Evolutionary conservation across 1,140 invertebrate species (phyloP), one percentile per base, ranked within the genome.

Genomic region (Araneus ventricosus): DNA sequence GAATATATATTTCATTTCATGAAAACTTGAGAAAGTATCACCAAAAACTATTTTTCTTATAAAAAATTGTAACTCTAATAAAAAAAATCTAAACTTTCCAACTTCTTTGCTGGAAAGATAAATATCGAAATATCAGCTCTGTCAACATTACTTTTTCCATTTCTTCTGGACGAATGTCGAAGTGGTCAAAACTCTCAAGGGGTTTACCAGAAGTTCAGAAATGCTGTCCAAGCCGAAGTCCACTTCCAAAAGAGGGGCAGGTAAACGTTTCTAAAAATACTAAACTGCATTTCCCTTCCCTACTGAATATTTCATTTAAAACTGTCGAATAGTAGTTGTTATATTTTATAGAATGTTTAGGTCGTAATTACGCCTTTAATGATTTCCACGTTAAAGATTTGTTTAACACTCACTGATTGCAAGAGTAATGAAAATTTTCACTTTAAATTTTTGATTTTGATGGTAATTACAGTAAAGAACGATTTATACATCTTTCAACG

Each of bases 111-210:
- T 10, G 17, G 17, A 75, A 75, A 75, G 67, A 75, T 75, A 75
- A 75, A 75, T 30, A 75, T 75, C 67, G 67, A 75, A 75, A 75
- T 75, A 27, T 75, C 30, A 75, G 20, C 34, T 75, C 67, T 14
- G 67, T 75, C 67, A 75, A 75, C 67, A 75, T 30, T 14, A 17
- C 17, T 75, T 75, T 75, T 75, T 75, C 1, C n/a, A 63, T 63
- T 24, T 63, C 7, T 75, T 75, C 5, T 75, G 0, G 10, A 20
- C 67, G 27, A 34, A 34, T 75, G 30, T 75, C 14, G 10, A 30
- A 75, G 27, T 75, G 67, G 67, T 30, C 67, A 75, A 14, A 75
- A 4, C 27, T 67, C 67, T 75, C 67, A 37, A 75, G 67, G n/a
- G 67, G 67, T 17, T 75, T 75, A 27, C 27, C 30, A 17, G 20